Conservation (phyloP, 2,888 invertebrate species). For the Notodonta ziczac region DNA sequence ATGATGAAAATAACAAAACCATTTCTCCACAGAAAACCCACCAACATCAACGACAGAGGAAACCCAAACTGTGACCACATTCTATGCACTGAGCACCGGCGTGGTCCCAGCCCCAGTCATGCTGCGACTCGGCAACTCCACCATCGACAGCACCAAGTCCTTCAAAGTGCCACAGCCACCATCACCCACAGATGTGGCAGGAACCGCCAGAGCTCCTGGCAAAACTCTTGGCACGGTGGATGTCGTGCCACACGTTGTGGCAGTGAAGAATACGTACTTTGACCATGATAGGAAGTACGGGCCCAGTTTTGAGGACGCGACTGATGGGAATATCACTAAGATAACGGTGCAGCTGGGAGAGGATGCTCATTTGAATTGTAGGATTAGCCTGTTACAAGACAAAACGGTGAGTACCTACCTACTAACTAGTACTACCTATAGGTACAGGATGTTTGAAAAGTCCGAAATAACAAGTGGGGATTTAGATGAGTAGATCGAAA, state of each 20-base stretch:
- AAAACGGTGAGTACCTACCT: slow-evolving; percentile 86
- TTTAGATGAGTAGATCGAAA: too few relatives aligned
- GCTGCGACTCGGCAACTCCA: slow-evolving; percentile 79
- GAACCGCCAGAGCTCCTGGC: slow-evolving; percentile 23
- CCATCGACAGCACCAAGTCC: slow-evolving; percentile 79
- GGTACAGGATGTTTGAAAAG: too few relatives aligned
- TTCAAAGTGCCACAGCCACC: slow-evolving; percentile 78
- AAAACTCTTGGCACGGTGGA: slow-evolving; percentile 47
- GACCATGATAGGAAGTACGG: slow-evolving; percentile 86
- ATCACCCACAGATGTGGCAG: slow-evolving; percentile 30
- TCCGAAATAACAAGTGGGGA: too few relatives aligned
- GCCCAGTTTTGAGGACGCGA: slow-evolving; percentile 87
- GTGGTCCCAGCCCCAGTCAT: slow-evolving; percentile 72
- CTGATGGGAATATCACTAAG: slow-evolving; percentile 86
- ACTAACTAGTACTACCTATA: too few relatives aligned
- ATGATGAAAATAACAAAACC: neutral
- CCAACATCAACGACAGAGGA: slow-evolving; percentile 58
- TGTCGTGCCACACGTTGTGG: slow-evolving; percentile 70
- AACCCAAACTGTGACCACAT: slow-evolving; percentile 71
- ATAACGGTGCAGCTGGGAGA: slow-evolving; percentile 90
- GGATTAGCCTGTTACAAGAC: slow-evolving; percentile 89
- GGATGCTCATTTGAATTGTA: slow-evolving; percentile 89
- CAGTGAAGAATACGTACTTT: slow-evolving; percentile 73
- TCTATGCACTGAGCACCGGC: slow-evolving; percentile 73
- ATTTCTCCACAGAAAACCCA: slow-evolving; percentile 55